A percentile compares a stretch with the other conserved stretches of the same genome.
Conservation (phyloP, 2,888 invertebrate genomes). For the Lucinisca nassula region DNA sequence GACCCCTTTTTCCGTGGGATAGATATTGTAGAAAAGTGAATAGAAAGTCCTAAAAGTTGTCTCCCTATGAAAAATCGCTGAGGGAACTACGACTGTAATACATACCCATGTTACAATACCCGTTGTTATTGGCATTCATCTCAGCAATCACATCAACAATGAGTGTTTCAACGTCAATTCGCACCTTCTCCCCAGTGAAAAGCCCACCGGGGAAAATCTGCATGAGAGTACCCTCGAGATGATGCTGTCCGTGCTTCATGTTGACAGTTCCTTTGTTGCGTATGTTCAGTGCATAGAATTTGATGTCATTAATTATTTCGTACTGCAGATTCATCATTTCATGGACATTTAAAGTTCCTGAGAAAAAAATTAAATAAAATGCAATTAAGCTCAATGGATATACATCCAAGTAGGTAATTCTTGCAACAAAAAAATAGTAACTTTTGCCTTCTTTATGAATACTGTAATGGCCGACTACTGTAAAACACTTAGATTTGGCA, state of each 20-base stretch:
- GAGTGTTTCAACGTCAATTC: constrained; percentile 66
- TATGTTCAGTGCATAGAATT: constrained; percentile 74
- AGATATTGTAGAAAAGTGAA: too few relatives aligned
- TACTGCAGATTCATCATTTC: constrained; percentile 75
- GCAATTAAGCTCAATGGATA: too few relatives aligned
- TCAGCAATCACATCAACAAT: constrained; percentile 77
- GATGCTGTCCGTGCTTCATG: constrained; percentile 72
- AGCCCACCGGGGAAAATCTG: constrained; percentile 78
- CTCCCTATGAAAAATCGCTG: too few relatives aligned
- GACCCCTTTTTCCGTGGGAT: too few relatives aligned
- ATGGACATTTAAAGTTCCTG: constrained; percentile 75
- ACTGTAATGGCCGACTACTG: too few relatives aligned
- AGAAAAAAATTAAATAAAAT: background rate
- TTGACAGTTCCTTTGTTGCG: constrained; percentile 76
- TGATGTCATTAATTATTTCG: constrained; percentile 69
- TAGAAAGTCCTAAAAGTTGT: too few relatives aligned
- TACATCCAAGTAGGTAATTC: too few relatives aligned
- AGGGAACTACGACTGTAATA: too few relatives aligned
- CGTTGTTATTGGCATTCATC: constrained; percentile 70
- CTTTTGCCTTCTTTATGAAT: too few relatives aligned
- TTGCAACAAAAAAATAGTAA: too few relatives aligned
- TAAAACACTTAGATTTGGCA: too few relatives aligned
- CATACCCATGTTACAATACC: constrained; percentile 68
- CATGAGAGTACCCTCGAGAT: constrained; percentile 49
- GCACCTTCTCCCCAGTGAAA: constrained; percentile 70